Evolutionary conservation across 2,113 vertebrate genomes (phyloP).

Genomic region (Manacus vitellinus): DNA sequence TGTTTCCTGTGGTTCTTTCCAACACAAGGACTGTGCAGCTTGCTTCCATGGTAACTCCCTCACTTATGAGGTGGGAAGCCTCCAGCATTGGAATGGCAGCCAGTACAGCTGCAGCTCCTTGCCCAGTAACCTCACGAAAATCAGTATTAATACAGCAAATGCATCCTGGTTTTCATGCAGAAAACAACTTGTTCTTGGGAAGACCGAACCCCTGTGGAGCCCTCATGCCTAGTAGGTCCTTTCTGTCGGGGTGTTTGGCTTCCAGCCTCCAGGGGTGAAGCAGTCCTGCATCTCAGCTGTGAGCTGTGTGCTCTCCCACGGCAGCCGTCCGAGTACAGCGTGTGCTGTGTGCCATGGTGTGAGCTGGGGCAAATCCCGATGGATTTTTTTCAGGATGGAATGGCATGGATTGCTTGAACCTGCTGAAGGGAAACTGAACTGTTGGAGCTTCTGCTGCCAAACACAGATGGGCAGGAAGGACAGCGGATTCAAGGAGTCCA

Average conservation of each 20-base stretch:
- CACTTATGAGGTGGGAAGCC: not conserved
- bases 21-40: not conserved
- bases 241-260: not conserved
- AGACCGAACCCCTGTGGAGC: not conserved
- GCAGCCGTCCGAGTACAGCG: fast-evolving
- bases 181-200: not conserved
- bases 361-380: not conserved
- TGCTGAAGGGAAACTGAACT: not conserved
- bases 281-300: not conserved
- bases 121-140: not conserved
- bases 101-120: not conserved
- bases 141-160: not conserved
- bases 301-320: not conserved
- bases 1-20: not conserved
- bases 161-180: not conserved
- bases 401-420: not conserved
- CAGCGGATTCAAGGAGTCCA: fast-evolving
- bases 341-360: not conserved
- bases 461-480: not conserved
- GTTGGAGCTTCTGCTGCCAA: not conserved
- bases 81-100: not conserved
- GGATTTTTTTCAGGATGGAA: fast-evolving
- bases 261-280: not conserved
- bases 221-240: not conserved
- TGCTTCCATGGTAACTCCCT: not conserved